Base-by-base conservation (phyloP, 2,113 vertebrate genomes). In the Trichomycterus rosablanca region DNA sequence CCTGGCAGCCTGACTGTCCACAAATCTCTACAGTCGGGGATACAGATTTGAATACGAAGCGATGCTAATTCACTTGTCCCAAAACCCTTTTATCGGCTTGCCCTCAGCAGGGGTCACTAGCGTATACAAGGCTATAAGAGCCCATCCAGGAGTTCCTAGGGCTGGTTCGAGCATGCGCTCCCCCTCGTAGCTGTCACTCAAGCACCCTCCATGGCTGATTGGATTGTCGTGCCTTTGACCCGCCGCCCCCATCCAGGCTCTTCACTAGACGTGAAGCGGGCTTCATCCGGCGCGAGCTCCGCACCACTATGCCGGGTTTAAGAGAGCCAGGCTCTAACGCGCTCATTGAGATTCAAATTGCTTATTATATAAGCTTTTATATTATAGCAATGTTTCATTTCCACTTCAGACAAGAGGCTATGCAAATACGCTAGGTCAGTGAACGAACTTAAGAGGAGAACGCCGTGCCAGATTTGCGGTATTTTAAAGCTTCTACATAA, bases 391-490 rank as follows among this genome's bases (percentile, higher is more conserved):
- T 70, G 62, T 61, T 62, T 67, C 48, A 63, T 63, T 61, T 37
- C 57, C 49, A 49, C 67, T 70, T 63, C 56, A 70, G 40, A 73
- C 23, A 26, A 63, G 59, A 67, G 55, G 54, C 65, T 40, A 61
- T 58, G 63, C 32, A 67, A 74, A 74, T 59, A 53, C 69, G 64
- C 50, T 40, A 52, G 45, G 44, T 18, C 45, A 32, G 40, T 43
- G 54, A 77, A 75, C 77, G 71, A 75, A 78, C 72, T 78, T 77
- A 76, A 76, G 63, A 68, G 67, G 67, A 50, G 23, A 67, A 55
- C 63, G 34, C 35, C 70, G 73, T 14, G 40, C 37, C 16, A n/a
- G 22, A 42, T 20, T 81, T 80, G 81, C 75, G 72, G 77, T 75
- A 77, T 73, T 66, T 53, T 24, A 22, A 59, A 66, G 2, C 56